A percentile compares a stretch with the other conserved stretches of the same genome.
Conservation (phyloP, 2,113 vertebrate species). For the Daboia siamensis region DNA sequence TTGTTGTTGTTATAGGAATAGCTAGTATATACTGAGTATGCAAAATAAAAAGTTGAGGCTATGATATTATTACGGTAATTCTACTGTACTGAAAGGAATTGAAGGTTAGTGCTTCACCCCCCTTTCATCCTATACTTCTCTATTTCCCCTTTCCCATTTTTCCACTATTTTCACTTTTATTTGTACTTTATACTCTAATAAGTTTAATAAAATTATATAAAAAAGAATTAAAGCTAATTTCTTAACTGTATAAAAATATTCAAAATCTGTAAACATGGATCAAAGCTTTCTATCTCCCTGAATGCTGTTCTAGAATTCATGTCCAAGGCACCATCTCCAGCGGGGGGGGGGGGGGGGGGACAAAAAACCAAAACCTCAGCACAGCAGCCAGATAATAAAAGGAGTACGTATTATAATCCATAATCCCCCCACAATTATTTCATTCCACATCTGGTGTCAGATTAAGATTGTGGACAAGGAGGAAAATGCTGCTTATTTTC, state of each 20-base stretch:
- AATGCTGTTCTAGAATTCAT: background rate
- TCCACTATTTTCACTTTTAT: background rate
- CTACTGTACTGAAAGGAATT: too few species aligned
- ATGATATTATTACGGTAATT: too few species aligned
- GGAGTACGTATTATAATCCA: background rate
- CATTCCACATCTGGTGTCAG: background rate
- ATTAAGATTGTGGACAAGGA: background rate
- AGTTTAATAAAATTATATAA: too few species aligned
- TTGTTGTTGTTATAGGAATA: too few species aligned
- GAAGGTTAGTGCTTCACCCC: too few species aligned
- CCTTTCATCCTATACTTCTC: too few species aligned
- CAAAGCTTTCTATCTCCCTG: background rate
- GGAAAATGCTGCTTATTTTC: conserved; percentile 14
- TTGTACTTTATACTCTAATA: too few species aligned
- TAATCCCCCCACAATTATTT: background rate
- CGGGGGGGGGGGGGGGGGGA: too few species aligned
- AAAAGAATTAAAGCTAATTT: background rate
- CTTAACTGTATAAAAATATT: background rate
- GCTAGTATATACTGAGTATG: too few species aligned
- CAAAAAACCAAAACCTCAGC: too few species aligned
- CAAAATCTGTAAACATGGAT: background rate
- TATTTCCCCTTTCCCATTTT: background rate
- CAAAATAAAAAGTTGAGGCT: too few species aligned
- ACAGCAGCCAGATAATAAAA: background rate
- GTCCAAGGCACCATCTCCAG: background rate